These are phyloP conservation scores for Mercenaria mercenaria DNA, from an alignment of 1,140 invertebrate species.

Conservation along the genomic window DNA sequence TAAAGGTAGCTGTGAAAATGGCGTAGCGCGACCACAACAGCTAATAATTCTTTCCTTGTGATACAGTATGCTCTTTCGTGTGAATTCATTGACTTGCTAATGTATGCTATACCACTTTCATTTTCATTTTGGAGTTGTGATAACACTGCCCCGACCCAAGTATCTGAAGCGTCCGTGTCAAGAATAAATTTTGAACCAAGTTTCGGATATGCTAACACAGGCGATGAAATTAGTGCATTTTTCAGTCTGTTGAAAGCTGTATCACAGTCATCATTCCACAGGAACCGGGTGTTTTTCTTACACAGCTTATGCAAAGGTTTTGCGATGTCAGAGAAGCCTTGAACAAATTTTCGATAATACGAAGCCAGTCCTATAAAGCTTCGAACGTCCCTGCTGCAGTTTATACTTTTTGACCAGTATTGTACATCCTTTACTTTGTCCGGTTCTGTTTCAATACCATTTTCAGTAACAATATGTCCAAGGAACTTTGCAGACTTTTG, in stretches of 20 bases:
- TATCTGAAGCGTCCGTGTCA: slow-evolving; percentile 85
- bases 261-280: not conserved
- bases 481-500: slow-evolving; percentile 32
- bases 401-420: slow-evolving; percentile 79
- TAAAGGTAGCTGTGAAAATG: slow-evolving; percentile 66
- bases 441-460: slow-evolving; percentile 14
- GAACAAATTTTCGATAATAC: slow-evolving; percentile 86
- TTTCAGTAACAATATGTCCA: not conserved
- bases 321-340: slow-evolving; percentile 71
- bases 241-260: not conserved
- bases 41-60: slow-evolving; percentile 68
- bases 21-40: slow-evolving; percentile 49
- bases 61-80: slow-evolving; percentile 68
- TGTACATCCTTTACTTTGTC: slow-evolving; percentile 75
- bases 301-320: slow-evolving; percentile 72
- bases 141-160: slow-evolving; percentile 84
- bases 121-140: slow-evolving; percentile 80
- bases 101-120: slow-evolving; percentile 64
- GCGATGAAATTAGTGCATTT: not conserved
- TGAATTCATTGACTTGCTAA: slow-evolving; percentile 47
- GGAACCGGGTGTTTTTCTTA: not conserved
- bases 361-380: slow-evolving; percentile 86
- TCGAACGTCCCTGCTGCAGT: slow-evolving; percentile 83
- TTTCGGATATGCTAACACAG: not conserved
- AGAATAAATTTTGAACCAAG: slow-evolving; percentile 77